Conservation (phyloP, 2,113 vertebrate species). For the Erinaceus europaeus region DNA sequence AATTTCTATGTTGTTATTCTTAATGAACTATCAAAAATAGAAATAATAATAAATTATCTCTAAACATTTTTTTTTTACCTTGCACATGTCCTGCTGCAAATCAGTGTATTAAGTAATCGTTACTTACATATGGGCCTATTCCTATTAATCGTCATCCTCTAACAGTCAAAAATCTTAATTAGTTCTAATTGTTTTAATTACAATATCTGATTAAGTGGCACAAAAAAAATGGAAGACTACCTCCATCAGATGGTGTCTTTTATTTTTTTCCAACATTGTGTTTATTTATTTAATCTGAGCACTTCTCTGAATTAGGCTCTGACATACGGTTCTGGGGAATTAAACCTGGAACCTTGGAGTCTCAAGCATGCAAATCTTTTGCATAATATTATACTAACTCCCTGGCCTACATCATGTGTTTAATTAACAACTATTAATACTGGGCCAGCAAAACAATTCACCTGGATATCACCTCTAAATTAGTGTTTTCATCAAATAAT, state of each 20-base stretch:
- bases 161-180: slow-evolving; percentile 36
- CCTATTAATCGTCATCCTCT: slow-evolving; percentile 1
- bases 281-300: too few relatives aligned
- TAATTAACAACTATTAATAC: too few relatives aligned
- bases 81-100: neutral
- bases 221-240: slow-evolving; percentile 54
- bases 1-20: neutral
- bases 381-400: too few relatives aligned
- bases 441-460: too few relatives aligned
- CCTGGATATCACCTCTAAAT: slow-evolving; percentile 74
- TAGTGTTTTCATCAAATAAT: slow-evolving; percentile 85
- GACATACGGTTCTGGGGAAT: too few relatives aligned
- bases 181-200: slow-evolving; percentile 47
- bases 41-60: neutral
- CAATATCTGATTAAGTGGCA: neutral
- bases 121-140: slow-evolving; percentile 17
- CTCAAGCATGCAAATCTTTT: too few relatives aligned
- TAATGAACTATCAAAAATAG: slow-evolving; percentile 27
- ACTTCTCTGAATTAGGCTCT: too few relatives aligned
- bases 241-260: slow-evolving; percentile 20
- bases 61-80: neutral
- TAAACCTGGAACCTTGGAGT: too few relatives aligned
- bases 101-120: neutral
- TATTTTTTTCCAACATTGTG: too few relatives aligned
- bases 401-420: too few relatives aligned